These are phyloP conservation scores for Ectemnius cavifrons DNA, from an alignment of 2,888 invertebrate genomes.

Conservation along the genomic window DNA sequence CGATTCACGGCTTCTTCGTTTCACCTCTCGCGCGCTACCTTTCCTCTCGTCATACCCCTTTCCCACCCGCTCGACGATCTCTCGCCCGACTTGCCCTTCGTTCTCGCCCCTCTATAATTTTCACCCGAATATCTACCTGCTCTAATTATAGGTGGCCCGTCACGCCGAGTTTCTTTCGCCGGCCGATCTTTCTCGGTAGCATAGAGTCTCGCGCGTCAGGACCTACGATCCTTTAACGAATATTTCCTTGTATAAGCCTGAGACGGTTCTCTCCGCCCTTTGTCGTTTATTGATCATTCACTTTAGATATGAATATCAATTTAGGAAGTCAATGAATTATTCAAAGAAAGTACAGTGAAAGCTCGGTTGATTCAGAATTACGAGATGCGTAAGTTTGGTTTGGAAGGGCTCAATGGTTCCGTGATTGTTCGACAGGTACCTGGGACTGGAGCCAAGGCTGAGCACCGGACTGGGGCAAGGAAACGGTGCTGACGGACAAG, in stretches of 20 bases:
- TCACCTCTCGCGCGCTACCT: not conserved
- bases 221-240: slow-evolving; percentile 6
- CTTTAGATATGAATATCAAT: too few relatives aligned
- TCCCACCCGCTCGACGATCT: slow-evolving; percentile 16
- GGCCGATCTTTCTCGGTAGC: slow-evolving; percentile 39
- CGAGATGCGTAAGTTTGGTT: not conserved
- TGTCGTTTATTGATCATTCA: too few relatives aligned
- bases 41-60: slow-evolving; percentile 21
- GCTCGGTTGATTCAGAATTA: too few relatives aligned
- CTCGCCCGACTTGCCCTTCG: slow-evolving; percentile 44
- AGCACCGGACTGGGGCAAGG: slow-evolving; percentile 59
- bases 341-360: too few relatives aligned
- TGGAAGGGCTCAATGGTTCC: slow-evolving; percentile 35
- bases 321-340: too few relatives aligned
- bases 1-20: not conserved
- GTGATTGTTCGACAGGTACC: slow-evolving; percentile 68
- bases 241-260: slow-evolving; percentile 34
- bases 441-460: slow-evolving; percentile 73
- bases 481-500: slow-evolving; percentile 67
- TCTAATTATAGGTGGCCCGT: slow-evolving; percentile 74
- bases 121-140: slow-evolving; percentile 70
- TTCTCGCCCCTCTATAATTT: slow-evolving; percentile 66
- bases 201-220: slow-evolving; percentile 14
- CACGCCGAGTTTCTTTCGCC: slow-evolving; percentile 48
- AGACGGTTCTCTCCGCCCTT: too few relatives aligned